Evolutionary conservation across 2,113 vertebrate genomes (phyloP), one percentile per base, ranked within the genome.

Genomic region (Bubo bubo): DNA sequence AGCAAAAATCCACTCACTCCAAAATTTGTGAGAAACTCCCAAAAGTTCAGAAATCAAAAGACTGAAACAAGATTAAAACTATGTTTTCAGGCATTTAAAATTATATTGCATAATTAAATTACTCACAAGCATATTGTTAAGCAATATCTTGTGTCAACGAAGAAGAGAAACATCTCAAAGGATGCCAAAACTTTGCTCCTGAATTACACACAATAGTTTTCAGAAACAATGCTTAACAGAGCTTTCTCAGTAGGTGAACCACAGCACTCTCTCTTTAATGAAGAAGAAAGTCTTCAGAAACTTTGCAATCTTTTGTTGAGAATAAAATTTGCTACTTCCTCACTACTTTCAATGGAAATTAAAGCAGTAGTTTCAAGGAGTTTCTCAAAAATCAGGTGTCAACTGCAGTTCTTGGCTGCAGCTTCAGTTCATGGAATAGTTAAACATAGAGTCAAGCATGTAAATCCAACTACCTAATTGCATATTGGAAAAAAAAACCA

Each of bases 401-500:
- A 77, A 8, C 47, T 47, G 55, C 32, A 59, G 49, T 30, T 83
- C 47, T 55, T 67, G 9, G 27, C 34, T 74, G 34, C 23, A 84
- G 41, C 14, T 96, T 70, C 67, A 76, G 37, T 55, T 79, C 49
- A 47, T 4, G 4, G 17, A 86, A 56, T 6, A 80, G 8, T 13
- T 35, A 80, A 83, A 28, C 19, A 88, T 11, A n/a, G 4, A 56
- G 9, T 62, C 32, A 73, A 88, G 19, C 13, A 37, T 13, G 63
- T 47, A 83, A 27, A 66, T 53, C 5, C 39, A 80, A 4, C 19
- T 20, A 59, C 10, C 66, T 63, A 80, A 87, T 45, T 28, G 59
- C 10, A 68, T 0, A 0, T 15, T 24, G 67, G 19, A 13, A 86
- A 80, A 41, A 39, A 64, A 30, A 6, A 26, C 15, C 7, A 59